These are phyloP conservation scores for Pristionchus maxplancki DNA, from an alignment of 2,888 invertebrate species.

Conservation along the genomic window DNA sequence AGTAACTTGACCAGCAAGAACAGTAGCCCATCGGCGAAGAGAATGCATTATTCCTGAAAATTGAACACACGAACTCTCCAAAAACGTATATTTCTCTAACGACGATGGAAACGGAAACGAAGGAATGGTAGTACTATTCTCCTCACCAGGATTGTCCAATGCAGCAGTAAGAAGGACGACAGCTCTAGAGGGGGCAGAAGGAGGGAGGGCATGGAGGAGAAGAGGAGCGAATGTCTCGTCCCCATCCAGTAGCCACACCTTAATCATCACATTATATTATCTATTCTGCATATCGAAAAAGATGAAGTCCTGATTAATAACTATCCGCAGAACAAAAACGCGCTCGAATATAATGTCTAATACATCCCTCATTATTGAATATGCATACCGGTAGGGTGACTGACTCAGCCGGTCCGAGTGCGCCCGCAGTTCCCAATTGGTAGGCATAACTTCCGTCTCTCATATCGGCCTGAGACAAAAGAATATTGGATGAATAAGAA, in stretches of 20 bases:
- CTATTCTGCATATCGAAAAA: too few relatives aligned
- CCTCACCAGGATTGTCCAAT: slow-evolving; percentile 73
- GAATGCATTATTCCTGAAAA: slow-evolving; percentile 66
- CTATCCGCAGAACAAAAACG: too few relatives aligned
- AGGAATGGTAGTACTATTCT: too few relatives aligned
- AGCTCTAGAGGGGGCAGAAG: slow-evolving; percentile 62
- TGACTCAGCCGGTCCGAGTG: slow-evolving; percentile 70
- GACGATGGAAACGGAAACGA: neutral
- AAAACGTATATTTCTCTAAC: too few relatives aligned
- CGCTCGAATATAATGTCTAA: too few relatives aligned
- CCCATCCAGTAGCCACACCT: slow-evolving; percentile 72
- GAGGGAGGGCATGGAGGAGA: slow-evolving; percentile 68
- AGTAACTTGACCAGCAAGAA: slow-evolving; percentile 65
- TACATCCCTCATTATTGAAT: too few relatives aligned
- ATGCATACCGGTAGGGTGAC: slow-evolving; percentile 59
- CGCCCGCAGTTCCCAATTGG: slow-evolving; percentile 71
- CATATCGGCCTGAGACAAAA: slow-evolving; percentile 65
- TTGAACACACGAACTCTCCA: too few relatives aligned
- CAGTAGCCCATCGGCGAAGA: slow-evolving; percentile 70
- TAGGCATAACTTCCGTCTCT: slow-evolving; percentile 74
- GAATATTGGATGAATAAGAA: neutral
- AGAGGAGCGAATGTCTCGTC: slow-evolving; percentile 68
- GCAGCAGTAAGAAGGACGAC: slow-evolving; percentile 69
- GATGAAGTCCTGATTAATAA: too few relatives aligned
- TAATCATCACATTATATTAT: neutral